phyloP scores from a whole-genome alignment of 2,113 vertebrate species.

The Rhizomys pruinosus region DNA sequence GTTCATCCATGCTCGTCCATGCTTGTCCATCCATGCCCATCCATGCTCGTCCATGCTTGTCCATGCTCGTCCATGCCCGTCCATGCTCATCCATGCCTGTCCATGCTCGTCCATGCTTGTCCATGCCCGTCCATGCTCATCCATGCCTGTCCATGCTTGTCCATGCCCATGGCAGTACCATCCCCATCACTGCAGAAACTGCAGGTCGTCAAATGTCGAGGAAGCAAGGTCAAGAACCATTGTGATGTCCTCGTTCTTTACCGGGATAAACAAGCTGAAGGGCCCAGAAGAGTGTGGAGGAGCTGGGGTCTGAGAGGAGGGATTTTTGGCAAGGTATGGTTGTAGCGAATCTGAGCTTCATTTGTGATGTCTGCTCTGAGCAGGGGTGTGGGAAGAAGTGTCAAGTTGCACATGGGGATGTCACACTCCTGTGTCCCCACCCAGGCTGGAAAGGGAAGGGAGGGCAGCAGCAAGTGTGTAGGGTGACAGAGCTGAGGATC shows the following conservation, averaged over 20 bases:
- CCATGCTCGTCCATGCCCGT: too few species aligned
- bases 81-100: too few species aligned
- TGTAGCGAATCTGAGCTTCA: not conserved
- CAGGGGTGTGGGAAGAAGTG: rapidly evolving
- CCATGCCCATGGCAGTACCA: not conserved
- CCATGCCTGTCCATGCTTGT: too few species aligned
- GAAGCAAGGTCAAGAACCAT: not conserved
- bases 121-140: too few species aligned
- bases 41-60: too few species aligned
- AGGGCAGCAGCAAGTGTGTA: too few species aligned
- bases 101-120: too few species aligned
- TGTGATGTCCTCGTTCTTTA: not conserved
- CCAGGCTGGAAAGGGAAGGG: not conserved
- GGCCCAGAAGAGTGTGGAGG: not conserved
- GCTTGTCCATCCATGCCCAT: too few species aligned
- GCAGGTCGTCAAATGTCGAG: not conserved
- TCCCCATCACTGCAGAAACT: not conserved
- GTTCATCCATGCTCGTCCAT: too few species aligned
- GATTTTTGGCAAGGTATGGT: not conserved
- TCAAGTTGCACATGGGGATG: not conserved
- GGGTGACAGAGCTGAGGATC: not conserved
- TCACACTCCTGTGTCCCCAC: not conserved
- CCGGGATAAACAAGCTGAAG: not conserved
- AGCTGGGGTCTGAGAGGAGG: not conserved
- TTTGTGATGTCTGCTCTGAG: constrained; percentile 30